Evolutionary conservation across 35 echinoderm and acorn worm genomes (phyloP).

Genomic region (Heliocidaris erythrogramma): DNA sequence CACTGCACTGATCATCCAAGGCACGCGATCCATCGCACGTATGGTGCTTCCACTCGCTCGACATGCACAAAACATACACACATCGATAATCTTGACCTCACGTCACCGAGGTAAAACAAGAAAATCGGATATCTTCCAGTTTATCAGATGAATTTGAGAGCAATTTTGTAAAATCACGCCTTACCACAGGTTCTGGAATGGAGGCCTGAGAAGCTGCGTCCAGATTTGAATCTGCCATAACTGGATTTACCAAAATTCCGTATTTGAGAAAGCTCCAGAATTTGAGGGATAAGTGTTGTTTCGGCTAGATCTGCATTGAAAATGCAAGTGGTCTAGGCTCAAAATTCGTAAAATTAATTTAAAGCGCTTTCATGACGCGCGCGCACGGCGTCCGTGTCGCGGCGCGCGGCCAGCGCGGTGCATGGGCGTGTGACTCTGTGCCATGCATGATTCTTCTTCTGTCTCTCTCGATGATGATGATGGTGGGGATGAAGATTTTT

Average conservation of each 20-base stretch:
- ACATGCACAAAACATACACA: neutral
- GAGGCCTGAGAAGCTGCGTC: neutral
- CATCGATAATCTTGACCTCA: neutral
- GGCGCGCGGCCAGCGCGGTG: too few relatives aligned
- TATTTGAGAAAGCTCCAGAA: conserved; percentile 20
- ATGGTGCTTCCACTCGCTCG: neutral
- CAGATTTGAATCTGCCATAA: neutral
- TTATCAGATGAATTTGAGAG: neutral
- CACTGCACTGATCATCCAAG: neutral
- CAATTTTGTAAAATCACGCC: neutral
- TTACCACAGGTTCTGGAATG: conserved; percentile 23
- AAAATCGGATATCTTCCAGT: neutral
- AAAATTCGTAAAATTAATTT: neutral
- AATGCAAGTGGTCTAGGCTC: neutral
- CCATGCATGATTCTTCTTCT: too few relatives aligned
- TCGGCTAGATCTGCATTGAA: neutral
- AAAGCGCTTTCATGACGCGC: neutral
- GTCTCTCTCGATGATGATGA: too few relatives aligned
- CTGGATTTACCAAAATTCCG: neutral
- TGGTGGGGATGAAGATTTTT: too few relatives aligned
- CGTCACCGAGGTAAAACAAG: neutral
- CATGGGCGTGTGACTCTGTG: too few relatives aligned
- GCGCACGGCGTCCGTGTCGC: neutral
- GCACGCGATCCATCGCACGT: neutral
- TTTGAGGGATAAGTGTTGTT: neutral